phyloP scores from a whole-genome alignment of 2,113 vertebrate species.

The Triplophysa tibetana region DNA sequence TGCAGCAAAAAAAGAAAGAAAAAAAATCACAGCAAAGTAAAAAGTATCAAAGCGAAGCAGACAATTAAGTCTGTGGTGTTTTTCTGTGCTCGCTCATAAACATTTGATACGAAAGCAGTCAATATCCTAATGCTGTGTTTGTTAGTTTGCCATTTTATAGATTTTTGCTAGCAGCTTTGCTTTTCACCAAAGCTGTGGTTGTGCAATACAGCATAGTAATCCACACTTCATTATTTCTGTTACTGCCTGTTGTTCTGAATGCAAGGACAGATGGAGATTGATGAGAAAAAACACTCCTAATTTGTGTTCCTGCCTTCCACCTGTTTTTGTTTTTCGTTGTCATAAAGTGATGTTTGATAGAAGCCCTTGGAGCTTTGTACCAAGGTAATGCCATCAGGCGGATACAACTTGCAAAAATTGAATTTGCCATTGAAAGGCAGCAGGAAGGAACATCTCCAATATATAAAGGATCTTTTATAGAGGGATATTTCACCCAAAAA shows the following conservation, averaged over 20 bases:
- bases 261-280: background rate
- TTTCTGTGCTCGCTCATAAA: background rate
- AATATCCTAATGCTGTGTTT: slow-evolving; percentile 15
- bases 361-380: too few relatives aligned
- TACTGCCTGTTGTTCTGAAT: slow-evolving; percentile 6
- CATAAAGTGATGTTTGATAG: background rate
- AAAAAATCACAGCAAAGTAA: background rate
- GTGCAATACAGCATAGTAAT: background rate
- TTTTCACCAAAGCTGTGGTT: background rate
- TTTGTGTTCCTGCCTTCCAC: background rate
- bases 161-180: slow-evolving; percentile 1
- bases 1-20: background rate
- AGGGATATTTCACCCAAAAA: too few relatives aligned
- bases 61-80: background rate
- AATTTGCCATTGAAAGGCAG: background rate
- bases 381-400: background rate
- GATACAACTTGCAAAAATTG: background rate
- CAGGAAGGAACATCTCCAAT: background rate
- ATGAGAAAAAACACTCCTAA: slow-evolving; percentile 10
- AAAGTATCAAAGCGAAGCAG: background rate
- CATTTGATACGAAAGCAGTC: slow-evolving; percentile 3
- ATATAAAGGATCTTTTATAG: too few relatives aligned
- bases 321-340: background rate
- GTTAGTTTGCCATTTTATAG: background rate
- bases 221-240: background rate